Base-by-base conservation (phyloP, 2,888 invertebrate genomes). In the Macropis europaea region DNA sequence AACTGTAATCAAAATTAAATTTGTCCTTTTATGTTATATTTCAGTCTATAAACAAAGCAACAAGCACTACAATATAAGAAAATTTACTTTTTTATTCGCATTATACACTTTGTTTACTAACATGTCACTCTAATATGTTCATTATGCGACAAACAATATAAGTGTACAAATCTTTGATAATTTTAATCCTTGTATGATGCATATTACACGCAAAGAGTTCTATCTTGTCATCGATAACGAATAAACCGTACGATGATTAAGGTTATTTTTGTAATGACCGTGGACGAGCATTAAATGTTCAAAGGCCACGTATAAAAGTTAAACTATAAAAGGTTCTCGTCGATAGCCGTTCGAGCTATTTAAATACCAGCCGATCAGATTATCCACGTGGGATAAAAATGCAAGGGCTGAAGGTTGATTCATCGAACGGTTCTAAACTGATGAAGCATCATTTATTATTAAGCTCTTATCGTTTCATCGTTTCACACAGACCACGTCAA, bases 281-380 rank as follows among this genome's bases (percentile, higher is more conserved):
- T 60, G 60, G 57, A 63, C 32, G 52, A 62, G 43, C 57, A 67
- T 76, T 68, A 48, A 52, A 60, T 56, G 47, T 64, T 71, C 66
- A 69, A 62, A 76, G 76, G 72, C 53, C 40, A 34, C 38, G 69
- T 30, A 53, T 34, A 57, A 76, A 76, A 77, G 56, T 67, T 60
- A 53, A 59, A 30, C 56, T 63, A 45, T 42, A 42, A 63, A 63
- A 75, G 62, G 24, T 22, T 43, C 43, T 34, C 50, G 36, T 50
- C 54, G 42, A 38, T 42, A 47, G 47, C 11, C 74, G 38, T 40
- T 60, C 40, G 34, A 26, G 45, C 53, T 76, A 62, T 76, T 63
- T 68, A 62, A 57, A 62, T 53, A 45, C 54, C 43, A 48, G 17
- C 45, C 57, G 50, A 50, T 75, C 60, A 11, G 45, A 43, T 24